Evolutionary conservation across 2,113 vertebrate species (phyloP).

Genomic region (Vimba vimba): DNA sequence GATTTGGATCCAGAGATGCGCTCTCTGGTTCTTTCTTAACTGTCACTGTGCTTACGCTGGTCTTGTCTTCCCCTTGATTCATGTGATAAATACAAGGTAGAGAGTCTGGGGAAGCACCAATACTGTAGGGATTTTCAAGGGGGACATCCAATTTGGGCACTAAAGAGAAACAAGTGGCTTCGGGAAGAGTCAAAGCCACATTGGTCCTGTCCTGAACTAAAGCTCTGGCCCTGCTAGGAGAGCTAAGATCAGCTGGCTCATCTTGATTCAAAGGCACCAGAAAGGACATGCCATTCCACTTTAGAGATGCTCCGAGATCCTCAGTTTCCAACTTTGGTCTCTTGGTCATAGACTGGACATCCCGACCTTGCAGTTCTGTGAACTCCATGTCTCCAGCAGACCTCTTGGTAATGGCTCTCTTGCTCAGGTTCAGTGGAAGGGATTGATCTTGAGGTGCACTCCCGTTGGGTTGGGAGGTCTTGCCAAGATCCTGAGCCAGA

Average conservation of each 20-base stretch:
- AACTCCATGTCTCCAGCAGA: constrained; percentile 56
- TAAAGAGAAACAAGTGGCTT: constrained; percentile 58
- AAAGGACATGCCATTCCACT: constrained; percentile 39
- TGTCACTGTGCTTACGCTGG: not conserved
- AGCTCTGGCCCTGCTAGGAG: constrained; percentile 76
- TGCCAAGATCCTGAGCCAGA: constrained; percentile 75
- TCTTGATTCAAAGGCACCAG: constrained; percentile 67
- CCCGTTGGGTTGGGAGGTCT: constrained; percentile 57
- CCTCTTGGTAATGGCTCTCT: constrained; percentile 66
- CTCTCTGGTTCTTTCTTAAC: constrained; percentile 31
- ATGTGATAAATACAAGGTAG: constrained; percentile 12
- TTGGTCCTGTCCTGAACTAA: constrained; percentile 62
- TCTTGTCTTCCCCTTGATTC: constrained; percentile 35
- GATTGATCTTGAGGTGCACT: constrained; percentile 72
- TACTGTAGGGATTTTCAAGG: constrained; percentile 24
- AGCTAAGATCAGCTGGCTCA: constrained; percentile 78
- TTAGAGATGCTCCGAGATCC: constrained; percentile 21
- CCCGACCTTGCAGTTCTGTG: constrained; percentile 34
- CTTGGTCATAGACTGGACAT: constrained; percentile 49
- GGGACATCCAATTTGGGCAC: constrained; percentile 8
- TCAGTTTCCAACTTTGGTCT: constrained; percentile 44
- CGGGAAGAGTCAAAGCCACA: constrained; percentile 54
- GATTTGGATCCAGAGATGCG: not conserved
- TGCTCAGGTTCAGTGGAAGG: constrained; percentile 79
- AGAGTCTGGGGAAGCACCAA: constrained; percentile 29